phyloP scores from a whole-genome alignment of 2,797 vertebrate species.

The Peromyscus attwateri region DNA sequence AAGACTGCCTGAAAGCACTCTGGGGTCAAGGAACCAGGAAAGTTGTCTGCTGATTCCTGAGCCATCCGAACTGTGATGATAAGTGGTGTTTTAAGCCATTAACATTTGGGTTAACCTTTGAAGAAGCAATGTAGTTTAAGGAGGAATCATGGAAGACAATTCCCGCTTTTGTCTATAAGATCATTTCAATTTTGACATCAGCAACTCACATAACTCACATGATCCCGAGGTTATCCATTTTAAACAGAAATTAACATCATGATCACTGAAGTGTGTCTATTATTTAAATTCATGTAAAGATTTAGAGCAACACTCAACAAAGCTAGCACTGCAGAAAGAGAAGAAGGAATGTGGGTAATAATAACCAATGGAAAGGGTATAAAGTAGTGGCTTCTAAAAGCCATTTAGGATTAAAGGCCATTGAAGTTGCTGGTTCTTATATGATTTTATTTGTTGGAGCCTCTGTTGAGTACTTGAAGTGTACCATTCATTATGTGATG shows the following conservation, averaged over 20 bases:
- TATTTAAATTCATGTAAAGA: slow-evolving; percentile 1
- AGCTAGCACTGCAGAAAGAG: background rate
- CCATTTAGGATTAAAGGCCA: background rate
- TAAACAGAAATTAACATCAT: background rate
- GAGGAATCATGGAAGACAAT: background rate
- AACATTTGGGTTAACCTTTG: background rate
- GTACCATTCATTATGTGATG: background rate
- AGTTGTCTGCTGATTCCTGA: background rate
- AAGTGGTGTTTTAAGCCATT: background rate
- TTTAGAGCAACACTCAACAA: background rate
- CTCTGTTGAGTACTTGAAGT: background rate
- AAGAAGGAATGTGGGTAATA: background rate
- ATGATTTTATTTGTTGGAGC: background rate
- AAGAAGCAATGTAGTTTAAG: background rate
- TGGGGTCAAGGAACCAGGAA: background rate
- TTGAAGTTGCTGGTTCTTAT: background rate
- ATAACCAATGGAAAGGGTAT: background rate
- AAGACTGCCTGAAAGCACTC: background rate
- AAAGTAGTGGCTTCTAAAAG: background rate
- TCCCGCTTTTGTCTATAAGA: background rate
- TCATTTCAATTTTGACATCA: background rate
- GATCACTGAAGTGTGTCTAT: background rate
- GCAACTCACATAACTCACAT: background rate
- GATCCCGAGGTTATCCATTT: background rate
- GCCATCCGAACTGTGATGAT: background rate